Percentiles rank a stretch among this genome's conserved stretches.
Evolutionary conservation across 2,888 invertebrate genomes (phyloP).

Genomic region (Troglohyphantes excavatus): DNA sequence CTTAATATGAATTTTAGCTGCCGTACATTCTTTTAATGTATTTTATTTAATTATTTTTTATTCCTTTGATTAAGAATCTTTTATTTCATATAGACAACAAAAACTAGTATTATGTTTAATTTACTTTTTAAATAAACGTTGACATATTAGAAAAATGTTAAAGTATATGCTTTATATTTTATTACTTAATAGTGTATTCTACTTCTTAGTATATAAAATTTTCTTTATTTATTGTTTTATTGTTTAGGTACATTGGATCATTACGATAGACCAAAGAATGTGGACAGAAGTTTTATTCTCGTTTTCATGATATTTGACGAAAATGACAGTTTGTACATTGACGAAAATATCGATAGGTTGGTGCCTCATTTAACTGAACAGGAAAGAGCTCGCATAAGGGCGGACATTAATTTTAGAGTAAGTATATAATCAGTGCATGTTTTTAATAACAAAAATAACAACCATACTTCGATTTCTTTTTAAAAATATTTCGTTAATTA

Average conservation of each 20-base stretch:
- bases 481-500: not conserved
- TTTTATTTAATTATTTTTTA: too few species aligned
- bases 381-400: slow-evolving; percentile 52
- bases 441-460: not conserved
- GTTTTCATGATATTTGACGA: slow-evolving; percentile 81
- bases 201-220: too few species aligned
- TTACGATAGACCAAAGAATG: slow-evolving; percentile 77
- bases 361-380: slow-evolving; percentile 79
- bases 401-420: slow-evolving; percentile 74
- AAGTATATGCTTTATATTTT: too few species aligned
- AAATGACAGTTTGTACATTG: slow-evolving; percentile 81
- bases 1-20: too few species aligned
- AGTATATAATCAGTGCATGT: slow-evolving; percentile 1
- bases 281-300: slow-evolving; percentile 81
- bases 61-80: too few species aligned
- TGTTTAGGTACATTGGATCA: slow-evolving; percentile 72
- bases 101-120: too few species aligned
- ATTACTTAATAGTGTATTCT: too few species aligned
- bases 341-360: slow-evolving; percentile 80
- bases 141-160: too few species aligned
- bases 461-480: not conserved
- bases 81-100: too few species aligned
- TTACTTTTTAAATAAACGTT: too few species aligned
- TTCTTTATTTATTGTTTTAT: too few species aligned
- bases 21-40: too few species aligned